A percentile compares a stretch with the other conserved stretches of the same genome.
These are phyloP conservation scores for Thereva nobilitata DNA, from an alignment of 2,888 invertebrate genomes.

Conservation along the genomic window DNA sequence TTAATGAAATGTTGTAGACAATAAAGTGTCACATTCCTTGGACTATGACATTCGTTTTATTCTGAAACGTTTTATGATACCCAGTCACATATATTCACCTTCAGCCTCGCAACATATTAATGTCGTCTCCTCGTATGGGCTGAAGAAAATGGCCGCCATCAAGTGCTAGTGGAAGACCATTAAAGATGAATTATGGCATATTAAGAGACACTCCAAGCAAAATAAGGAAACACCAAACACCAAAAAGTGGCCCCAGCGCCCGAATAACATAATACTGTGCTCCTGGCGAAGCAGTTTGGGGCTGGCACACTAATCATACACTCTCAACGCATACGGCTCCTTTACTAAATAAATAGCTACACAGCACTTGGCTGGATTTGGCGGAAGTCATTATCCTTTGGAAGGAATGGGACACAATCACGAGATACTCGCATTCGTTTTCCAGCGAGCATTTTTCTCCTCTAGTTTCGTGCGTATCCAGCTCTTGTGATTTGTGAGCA, in stretches of 20 bases:
- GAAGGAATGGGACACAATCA: constrained; percentile 1
- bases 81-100: constrained; percentile 2
- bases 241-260: neutral
- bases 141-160: constrained; percentile 28
- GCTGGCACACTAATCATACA: too few relatives aligned
- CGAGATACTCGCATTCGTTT: neutral
- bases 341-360: too few relatives aligned
- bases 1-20: constrained; percentile 26
- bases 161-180: constrained; percentile 28
- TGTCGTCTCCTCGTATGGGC: constrained; percentile 12
- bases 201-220: constrained; percentile 29
- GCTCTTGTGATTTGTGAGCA: constrained; percentile 20
- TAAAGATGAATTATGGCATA: constrained; percentile 32
- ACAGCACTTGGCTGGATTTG: constrained; percentile 3
- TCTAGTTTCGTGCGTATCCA: neutral
- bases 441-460: too few relatives aligned
- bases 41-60: constrained; percentile 22
- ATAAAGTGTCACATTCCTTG: constrained; percentile 15
- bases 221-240: constrained; percentile 28
- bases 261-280: too few relatives aligned
- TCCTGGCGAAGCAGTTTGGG: too few relatives aligned
- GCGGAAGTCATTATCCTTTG: constrained; percentile 5
- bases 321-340: too few relatives aligned
- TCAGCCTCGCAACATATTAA: constrained; percentile 15
- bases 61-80: constrained; percentile 12